phyloP scores from a whole-genome alignment of 2,113 vertebrate species.

The Rhinolophus sinicus region DNA sequence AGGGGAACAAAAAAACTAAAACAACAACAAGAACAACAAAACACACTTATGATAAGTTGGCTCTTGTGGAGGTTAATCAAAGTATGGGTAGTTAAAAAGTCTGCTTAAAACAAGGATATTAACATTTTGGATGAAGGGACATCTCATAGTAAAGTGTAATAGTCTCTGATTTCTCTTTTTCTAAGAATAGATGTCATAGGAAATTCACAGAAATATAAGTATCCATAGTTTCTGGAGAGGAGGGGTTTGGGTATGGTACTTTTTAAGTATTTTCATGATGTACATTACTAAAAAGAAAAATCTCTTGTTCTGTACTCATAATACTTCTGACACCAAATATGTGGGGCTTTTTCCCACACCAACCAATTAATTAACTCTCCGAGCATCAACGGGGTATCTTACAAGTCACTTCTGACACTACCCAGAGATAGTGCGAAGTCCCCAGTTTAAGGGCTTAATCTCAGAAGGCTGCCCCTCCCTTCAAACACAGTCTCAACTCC shows the following conservation, averaged over 20 bases:
- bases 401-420: background rate
- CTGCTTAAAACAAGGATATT: background rate
- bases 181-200: background rate
- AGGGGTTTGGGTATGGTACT: background rate
- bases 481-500: background rate
- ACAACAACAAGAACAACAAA: background rate
- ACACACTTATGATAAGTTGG: background rate
- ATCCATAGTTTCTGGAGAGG: background rate
- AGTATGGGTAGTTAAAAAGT: background rate
- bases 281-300: background rate
- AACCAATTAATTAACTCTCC: background rate
- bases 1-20: background rate
- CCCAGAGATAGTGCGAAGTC: background rate
- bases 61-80: slow-evolving; percentile 29
- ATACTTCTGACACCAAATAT: background rate
- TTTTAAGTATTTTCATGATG: background rate
- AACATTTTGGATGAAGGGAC: background rate
- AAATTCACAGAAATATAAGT: background rate
- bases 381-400: background rate
- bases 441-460: background rate
- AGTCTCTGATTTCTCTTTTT: slow-evolving; percentile 9
- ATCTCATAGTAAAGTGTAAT: background rate
- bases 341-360: background rate
- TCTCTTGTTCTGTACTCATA: background rate
- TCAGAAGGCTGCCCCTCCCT: background rate